Evolutionary conservation across 2,888 invertebrate species (phyloP).

Genomic region (Epirrhoe alternata): DNA sequence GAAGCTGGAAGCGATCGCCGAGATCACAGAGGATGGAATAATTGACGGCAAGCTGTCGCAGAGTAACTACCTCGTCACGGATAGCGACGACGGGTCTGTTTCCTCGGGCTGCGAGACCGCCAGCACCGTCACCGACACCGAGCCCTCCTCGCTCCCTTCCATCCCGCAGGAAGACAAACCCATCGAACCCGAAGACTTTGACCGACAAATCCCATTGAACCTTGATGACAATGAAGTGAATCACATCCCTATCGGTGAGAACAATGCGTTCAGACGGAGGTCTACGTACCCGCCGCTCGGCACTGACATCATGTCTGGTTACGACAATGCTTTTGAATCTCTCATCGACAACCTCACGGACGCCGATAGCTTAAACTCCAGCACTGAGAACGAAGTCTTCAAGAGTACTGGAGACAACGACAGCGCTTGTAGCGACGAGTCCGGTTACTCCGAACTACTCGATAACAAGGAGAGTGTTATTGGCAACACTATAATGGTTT

Average conservation of each 20-base stretch:
- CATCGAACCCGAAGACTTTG: constrained; percentile 66
- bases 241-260: constrained; percentile 80
- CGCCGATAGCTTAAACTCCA: constrained; percentile 71
- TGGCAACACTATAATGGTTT: constrained; percentile 80
- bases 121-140: constrained; percentile 88
- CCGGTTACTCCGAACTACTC: constrained; percentile 93
- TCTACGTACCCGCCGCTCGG: constrained; percentile 78
- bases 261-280: constrained; percentile 70
- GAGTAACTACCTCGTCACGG: constrained; percentile 85
- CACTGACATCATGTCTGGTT: constrained; percentile 62
- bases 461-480: constrained; percentile 83
- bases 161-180: constrained; percentile 71
- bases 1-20: constrained; percentile 71
- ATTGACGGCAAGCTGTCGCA: constrained; percentile 66
- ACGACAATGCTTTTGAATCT: constrained; percentile 74
- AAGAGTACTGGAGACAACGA: constrained; percentile 87
- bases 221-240: constrained; percentile 71
- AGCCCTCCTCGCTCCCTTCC: constrained; percentile 79
- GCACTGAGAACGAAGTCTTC: constrained; percentile 79
- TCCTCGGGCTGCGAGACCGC: constrained; percentile 93
- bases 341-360: constrained; percentile 75
- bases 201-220: constrained; percentile 54
- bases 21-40: constrained; percentile 62
- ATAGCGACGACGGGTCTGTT: constrained; percentile 90
- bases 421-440: constrained; percentile 95